Evolutionary conservation across 1,140 invertebrate species (phyloP), one percentile per base, ranked within the genome.

Genomic region (Hyles vespertilio): DNA sequence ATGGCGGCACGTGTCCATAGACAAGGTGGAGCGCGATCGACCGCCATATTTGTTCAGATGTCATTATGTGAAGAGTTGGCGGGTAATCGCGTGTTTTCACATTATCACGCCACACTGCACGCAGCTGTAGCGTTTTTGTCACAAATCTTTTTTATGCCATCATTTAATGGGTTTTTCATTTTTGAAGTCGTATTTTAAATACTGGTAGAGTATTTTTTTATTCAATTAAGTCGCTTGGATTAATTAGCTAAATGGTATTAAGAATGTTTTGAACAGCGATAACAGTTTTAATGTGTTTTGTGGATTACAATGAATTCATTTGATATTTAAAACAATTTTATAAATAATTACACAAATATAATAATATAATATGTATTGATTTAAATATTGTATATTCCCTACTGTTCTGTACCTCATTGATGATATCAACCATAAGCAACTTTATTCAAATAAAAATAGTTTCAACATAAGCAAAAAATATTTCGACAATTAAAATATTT

Each of bases 21-120:
- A 48, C 40, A 55, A 50, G 32, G 51, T 62, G 36, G 36, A 40
- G 36, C 36, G 36, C 22, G 8, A 40, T 40, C 36, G 36, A 40
- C 36, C 46, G 43, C 52, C 43, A 48, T 74, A 70, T 74, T 74
- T 70, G 65, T 62, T 67, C 71, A 74, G 71, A 67, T 74, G 71
- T 74, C 71, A 70, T 65, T 70, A 67, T 74, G 68, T 70, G 71
- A 67, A 58, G 58, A 61, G 68, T 66, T 58, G 61, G 32, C 51
- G 56, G 32, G 46, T 59, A 58, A 63, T 66, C 59, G 58, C 36
- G 51, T 56, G 46, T 56, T 56, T 55, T 62, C 49, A 60, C 53
- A 63, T 71, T 63, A 68, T 59, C 45, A 71, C 69, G 72, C 61
- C 48, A 63, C 52, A 55, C 40, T 59, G 62, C 46, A 65, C 58